Evolutionary conservation across 2,888 invertebrate species (phyloP).

Genomic region (Agrochola litura): DNA sequence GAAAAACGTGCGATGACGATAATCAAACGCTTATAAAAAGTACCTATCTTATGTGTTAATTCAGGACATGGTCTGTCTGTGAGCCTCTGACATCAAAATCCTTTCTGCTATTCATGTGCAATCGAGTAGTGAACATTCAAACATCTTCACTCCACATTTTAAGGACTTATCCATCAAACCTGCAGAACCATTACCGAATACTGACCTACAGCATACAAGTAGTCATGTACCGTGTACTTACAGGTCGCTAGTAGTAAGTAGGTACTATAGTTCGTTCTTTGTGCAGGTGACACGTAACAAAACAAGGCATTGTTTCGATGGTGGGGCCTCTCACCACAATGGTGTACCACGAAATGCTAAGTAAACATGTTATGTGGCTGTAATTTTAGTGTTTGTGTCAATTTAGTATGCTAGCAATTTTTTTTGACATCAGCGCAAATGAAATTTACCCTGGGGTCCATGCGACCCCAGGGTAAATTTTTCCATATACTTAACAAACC

Average conservation of each 20-base stretch:
- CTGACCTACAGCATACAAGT: not conserved
- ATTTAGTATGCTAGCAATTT: not conserved
- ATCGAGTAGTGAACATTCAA: too few species aligned
- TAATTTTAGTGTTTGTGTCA: constrained; percentile 4
- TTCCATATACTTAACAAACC: not conserved
- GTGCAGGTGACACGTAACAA: constrained; percentile 35
- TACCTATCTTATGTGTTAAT: not conserved
- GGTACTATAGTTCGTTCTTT: constrained; percentile 12
- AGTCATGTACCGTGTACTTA: not conserved
- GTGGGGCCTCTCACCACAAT: constrained; percentile 36
- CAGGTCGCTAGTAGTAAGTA: not conserved
- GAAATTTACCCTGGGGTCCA: too few species aligned
- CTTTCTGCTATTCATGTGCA: not conserved
- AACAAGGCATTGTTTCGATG: constrained; percentile 50
- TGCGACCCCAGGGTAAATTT: not conserved
- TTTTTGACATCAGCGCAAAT: not conserved
- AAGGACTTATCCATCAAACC: not conserved
- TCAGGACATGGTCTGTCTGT: not conserved
- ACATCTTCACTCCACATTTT: not conserved
- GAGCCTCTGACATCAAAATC: not conserved
- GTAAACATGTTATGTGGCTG: constrained; percentile 43
- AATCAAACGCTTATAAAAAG: not conserved
- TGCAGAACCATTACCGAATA: not conserved
- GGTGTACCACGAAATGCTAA: constrained; percentile 46
- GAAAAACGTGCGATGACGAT: not conserved